Conservation (phyloP, 2,113 vertebrate genomes). For the Lophius piscatorius region DNA sequence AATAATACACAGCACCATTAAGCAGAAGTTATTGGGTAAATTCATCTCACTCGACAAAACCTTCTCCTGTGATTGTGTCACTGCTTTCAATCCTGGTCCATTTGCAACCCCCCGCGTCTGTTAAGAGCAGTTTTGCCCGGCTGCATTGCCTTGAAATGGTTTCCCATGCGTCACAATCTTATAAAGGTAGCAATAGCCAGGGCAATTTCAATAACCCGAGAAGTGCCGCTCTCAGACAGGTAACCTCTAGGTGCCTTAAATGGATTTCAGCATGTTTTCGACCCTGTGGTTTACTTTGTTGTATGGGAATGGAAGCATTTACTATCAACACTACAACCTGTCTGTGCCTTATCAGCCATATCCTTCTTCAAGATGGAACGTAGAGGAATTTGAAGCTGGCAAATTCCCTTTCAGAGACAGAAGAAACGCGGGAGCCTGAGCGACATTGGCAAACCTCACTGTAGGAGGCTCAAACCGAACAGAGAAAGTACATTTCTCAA, state of each 20-base stretch:
- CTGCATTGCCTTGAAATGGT: constrained; percentile 46
- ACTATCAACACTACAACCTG: constrained; percentile 33
- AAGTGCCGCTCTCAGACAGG: constrained; percentile 7
- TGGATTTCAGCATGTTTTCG: constrained; percentile 51
- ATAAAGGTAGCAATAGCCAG: constrained; percentile 32
- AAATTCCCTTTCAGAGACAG: constrained; percentile 15
- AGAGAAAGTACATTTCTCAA: constrained; percentile 29
- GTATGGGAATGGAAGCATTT: constrained; percentile 40
- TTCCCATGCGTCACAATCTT: constrained; percentile 48
- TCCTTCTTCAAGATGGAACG: constrained; percentile 38
- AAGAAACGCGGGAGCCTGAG: not conserved
- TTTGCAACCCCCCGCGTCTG: constrained; percentile 46
- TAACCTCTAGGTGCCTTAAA: constrained; percentile 48
- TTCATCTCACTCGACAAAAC: constrained; percentile 65
- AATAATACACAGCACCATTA: constrained; percentile 65
- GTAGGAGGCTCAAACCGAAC: constrained; percentile 3
- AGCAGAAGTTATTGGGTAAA: constrained; percentile 60
- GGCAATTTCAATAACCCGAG: constrained; percentile 31
- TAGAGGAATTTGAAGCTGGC: constrained; percentile 27
- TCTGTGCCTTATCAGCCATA: constrained; percentile 43
- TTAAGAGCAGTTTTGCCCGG: constrained; percentile 55
- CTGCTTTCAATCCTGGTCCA: constrained; percentile 41
- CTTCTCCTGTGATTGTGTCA: constrained; percentile 52
- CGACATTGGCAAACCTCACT: constrained; percentile 11
- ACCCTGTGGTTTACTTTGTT: constrained; percentile 40